Conservation (phyloP, 2,797 vertebrate species). For the Eremophila alpestris region DNA sequence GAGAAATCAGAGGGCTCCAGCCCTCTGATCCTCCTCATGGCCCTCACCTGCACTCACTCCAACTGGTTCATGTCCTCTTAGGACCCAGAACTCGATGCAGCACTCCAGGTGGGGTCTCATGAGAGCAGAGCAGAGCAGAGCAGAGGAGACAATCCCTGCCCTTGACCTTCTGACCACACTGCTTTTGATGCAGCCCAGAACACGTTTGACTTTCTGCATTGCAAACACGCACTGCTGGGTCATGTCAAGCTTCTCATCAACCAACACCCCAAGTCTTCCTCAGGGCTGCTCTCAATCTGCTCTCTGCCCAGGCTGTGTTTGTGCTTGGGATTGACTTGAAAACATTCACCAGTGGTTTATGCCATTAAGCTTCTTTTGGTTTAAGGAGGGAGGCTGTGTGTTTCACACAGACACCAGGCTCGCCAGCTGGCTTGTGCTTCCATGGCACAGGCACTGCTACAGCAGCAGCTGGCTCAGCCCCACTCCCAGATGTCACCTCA, state of each 20-base stretch:
- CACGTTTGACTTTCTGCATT: neutral
- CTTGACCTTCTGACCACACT: neutral
- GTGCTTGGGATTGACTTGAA: neutral
- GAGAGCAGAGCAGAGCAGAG: neutral
- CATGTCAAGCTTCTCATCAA: neutral
- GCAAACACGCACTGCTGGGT: neutral
- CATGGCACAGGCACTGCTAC: rapidly evolving
- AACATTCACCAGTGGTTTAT: neutral
- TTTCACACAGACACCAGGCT: rapidly evolving
- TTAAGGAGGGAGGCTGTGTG: neutral
- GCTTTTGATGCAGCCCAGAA: neutral
- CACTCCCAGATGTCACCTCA: neutral
- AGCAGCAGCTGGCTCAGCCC: neutral
- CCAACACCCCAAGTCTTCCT: neutral
- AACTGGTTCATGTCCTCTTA: neutral
- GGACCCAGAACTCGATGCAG: neutral
- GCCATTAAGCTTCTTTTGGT: neutral
- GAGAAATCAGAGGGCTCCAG: neutral
- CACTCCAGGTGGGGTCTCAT: neutral
- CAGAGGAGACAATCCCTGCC: neutral
- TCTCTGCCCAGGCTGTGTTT: neutral
- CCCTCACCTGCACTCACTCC: neutral
- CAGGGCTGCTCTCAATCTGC: neutral
- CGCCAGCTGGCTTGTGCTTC: rapidly evolving
- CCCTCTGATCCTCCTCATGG: neutral